Conservation (phyloP, 1,140 invertebrate species). For the Phymorhynchus buccinoides region DNA sequence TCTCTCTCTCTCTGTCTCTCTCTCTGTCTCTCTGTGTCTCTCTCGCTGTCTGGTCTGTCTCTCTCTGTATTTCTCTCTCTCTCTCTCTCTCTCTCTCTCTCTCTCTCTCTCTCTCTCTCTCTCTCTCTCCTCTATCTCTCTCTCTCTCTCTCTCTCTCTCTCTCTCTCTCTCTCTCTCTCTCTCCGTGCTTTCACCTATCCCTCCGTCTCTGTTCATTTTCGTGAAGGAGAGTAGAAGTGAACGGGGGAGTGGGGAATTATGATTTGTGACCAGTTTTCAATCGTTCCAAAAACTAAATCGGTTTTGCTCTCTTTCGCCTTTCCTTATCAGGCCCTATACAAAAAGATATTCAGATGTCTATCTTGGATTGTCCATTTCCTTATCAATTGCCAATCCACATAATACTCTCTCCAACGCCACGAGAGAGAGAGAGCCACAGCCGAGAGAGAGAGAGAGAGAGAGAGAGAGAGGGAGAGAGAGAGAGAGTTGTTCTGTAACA, state of each 20-base stretch:
- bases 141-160: background rate
- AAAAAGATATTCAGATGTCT: no score
- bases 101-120: background rate
- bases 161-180: background rate
- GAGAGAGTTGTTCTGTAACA: background rate
- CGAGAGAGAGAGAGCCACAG: background rate
- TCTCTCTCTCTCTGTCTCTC: no score
- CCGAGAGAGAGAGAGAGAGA: background rate
- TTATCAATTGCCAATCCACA: no score
- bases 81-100: background rate
- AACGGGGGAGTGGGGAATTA: no score
- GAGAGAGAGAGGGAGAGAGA: conserved; percentile 22
- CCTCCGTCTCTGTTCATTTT: background rate
- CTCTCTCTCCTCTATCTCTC: background rate
- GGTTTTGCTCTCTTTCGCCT: background rate
- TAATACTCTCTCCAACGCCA: no score
- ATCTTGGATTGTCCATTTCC: no score
- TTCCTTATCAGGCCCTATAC: background rate
- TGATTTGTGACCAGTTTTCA: no score
- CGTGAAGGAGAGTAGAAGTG: no score
- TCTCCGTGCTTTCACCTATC: background rate
- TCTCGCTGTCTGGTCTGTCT: no score
- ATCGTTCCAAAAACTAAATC: no score
- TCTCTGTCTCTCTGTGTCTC: background rate
- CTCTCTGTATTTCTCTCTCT: background rate